These are phyloP conservation scores for Umimayanthus kanabou DNA, from an alignment of 92 coral and sea anemone genomes.

Conservation along the genomic window DNA sequence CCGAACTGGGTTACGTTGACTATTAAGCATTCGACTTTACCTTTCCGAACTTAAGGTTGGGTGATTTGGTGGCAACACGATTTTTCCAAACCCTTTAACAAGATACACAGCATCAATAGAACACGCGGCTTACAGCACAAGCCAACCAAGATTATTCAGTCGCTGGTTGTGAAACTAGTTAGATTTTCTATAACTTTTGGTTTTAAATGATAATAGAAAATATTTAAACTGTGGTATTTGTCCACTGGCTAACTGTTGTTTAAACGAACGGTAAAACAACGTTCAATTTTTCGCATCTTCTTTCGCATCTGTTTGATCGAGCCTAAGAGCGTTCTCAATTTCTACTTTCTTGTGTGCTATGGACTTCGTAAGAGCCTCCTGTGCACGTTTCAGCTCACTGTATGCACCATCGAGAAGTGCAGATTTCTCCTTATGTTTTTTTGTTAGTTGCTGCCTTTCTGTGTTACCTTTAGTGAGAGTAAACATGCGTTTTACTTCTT, in stretches of 20 bases:
- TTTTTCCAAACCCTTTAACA: neutral
- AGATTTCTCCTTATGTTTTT: neutral
- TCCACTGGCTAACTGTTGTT: too few species aligned
- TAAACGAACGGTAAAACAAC: neutral
- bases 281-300: neutral
- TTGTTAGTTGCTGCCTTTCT: neutral
- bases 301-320: neutral
- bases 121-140: neutral
- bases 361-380: constrained; percentile 46
- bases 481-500: constrained; percentile 12
- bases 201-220: too few species aligned
- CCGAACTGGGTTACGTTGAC: neutral
- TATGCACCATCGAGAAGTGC: constrained; percentile 46
- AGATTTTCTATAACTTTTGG: too few species aligned
- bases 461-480: neutral
- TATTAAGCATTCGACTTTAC: neutral
- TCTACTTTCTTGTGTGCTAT: constrained; percentile 7
- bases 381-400: constrained; percentile 53
- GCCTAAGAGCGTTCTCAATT: constrained; percentile 5
- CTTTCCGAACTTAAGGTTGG: neutral
- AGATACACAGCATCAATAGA: neutral
- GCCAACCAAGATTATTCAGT: too few species aligned
- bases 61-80: neutral
- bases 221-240: too few species aligned
- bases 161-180: too few species aligned